Percentiles rank a stretch among this genome's conserved stretches.
phyloP scores from a whole-genome alignment of 2,113 vertebrate species.

The Rhinopithecus roxellana region DNA sequence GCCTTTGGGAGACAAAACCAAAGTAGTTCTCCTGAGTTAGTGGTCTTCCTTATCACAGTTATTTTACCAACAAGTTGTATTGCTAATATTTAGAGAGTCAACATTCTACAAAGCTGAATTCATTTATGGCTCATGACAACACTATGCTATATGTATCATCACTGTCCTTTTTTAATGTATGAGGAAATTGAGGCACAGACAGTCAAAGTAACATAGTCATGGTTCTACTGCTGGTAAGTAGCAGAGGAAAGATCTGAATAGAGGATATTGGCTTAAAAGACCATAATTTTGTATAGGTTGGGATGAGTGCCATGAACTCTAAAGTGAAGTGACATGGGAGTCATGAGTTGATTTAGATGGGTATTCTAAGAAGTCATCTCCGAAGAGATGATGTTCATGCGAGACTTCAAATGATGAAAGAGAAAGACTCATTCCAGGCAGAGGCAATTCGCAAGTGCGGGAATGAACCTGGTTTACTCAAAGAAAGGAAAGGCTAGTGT shows the following conservation, averaged over 20 bases:
- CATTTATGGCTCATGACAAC: neutral
- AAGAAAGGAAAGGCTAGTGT: neutral
- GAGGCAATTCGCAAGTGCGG: neutral
- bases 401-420: slow-evolving; percentile 1
- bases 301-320: neutral
- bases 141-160: neutral
- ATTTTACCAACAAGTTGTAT: neutral
- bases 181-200: neutral
- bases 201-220: neutral
- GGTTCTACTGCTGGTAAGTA: neutral
- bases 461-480: neutral
- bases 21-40: neutral
- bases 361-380: neutral
- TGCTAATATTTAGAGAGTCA: neutral
- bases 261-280: neutral
- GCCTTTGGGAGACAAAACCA: neutral
- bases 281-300: neutral
- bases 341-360: neutral
- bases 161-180: neutral
- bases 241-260: neutral
- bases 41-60: neutral
- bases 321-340: neutral
- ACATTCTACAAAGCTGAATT: neutral
- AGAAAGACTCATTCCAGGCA: neutral
- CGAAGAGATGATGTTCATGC: neutral